Evolutionary conservation across 2,113 vertebrate species (phyloP), one percentile per base, ranked within the genome.

Genomic region (Riparia riparia): DNA sequence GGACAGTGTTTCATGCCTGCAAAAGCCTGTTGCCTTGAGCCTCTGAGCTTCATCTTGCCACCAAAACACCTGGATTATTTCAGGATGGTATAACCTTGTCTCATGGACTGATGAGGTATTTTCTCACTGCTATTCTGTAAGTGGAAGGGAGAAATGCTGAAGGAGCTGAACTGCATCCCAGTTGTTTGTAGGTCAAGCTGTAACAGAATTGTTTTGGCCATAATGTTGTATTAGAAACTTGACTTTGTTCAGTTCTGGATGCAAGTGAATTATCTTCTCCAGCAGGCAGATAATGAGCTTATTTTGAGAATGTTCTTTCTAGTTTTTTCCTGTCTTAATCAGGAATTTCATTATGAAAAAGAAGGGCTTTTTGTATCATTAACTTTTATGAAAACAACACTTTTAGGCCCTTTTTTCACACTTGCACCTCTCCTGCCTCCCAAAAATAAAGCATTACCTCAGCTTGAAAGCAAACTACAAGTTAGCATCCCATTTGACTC

Each of bases 301-400:
- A 37, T 72, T 45, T 34, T 16, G 22, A 73, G 17, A 91, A 89
- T 32, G 34, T 9, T 96, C 68, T 95, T 96, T 91, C 70, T 44
- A 97, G 78, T 61, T 89, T 88, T 85, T 76, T 86, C 89, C 77
- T 41, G 39, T 63, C 60, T 88, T 93, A 86, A 91, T 92, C 87
- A 87, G 41, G 87, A 94, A 97, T 61, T 29, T 42, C 0, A 83
- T 49, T 80, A 53, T 34, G 22, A 90, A 81, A 86, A 85, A 81
- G 4, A 82, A 85, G 21, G 39, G 8, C 4, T 54, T 72, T 82
- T 58, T 81, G 15, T 34, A 50, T 24, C 63, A 42, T 49, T 61
- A 86, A 50, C 14, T 85, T 26, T 21, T 21, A 65, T 1, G 37
- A 60, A 72, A 91, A 26, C 4, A 83, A 11, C 3, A 1, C 32